Evolutionary conservation across 2,113 vertebrate species (phyloP), one percentile per base, ranked within the genome.

Genomic region (Anolis carolinensis): DNA sequence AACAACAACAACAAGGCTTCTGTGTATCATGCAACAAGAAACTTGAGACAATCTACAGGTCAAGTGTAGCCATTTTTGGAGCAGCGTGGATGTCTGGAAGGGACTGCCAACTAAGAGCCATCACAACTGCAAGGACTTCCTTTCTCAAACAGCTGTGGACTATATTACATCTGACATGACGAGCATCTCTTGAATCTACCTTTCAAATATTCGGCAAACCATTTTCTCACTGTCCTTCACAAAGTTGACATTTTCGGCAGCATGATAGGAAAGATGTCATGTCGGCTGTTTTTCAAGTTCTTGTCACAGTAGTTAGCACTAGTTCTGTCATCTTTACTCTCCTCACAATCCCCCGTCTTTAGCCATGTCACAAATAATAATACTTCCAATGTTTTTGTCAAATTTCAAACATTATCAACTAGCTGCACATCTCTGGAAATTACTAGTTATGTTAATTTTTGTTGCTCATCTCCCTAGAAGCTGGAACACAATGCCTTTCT

Each of bases 301-400:
- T 96, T 96, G 97, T 98, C 97, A 97, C 93, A 88, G 92, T 95
- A 96, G 95, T 97, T 97, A 97, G 97, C 96, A 95, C 96, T 96
- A 96, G 95, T 96, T 97, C 97, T 98, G 97, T 98, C 97, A 98
- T 95, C 97, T 97, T 95, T 92, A 95, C 96, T 98, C 96, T 97
- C 96, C 96, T 98, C 97, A 97, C 96, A 94, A 93, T 90, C 94
- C 93, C 94, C 96, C 94, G 95, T 96, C 95, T 96, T 94, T 95
- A 96, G 96, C 96, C 97, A 94, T 97, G 97, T 98, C 98, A 98
- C 95, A 97, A 97, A 97, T 96, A 96, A 98, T 98, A 97, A 98
- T 96, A 94, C 93, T 96, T 95, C 93, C 50, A 63, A 91, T 91
- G 84, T 68, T 80, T 85, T 59, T 88, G 93, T 95, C 94, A 94